Evolutionary conservation across 37 sponge, comb jelly and placozoan species (phyloP).

Genomic region (Bolinopsis microptera): DNA sequence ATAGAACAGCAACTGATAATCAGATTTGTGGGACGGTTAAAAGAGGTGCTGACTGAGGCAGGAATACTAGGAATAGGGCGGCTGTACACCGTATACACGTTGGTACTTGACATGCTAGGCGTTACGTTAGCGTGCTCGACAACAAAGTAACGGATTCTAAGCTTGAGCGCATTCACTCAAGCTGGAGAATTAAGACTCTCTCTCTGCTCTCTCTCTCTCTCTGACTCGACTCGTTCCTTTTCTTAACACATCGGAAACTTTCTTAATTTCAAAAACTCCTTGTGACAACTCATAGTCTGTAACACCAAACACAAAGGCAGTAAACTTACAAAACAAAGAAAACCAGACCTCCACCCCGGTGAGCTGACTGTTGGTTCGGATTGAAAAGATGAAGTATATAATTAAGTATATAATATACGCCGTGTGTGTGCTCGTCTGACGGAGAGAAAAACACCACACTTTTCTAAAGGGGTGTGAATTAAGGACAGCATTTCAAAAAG

Average conservation of each 20-base stretch:
- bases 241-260: neutral
- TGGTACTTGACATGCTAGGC: neutral
- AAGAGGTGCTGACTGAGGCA: neutral
- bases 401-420: too few relatives aligned
- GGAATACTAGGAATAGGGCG: neutral
- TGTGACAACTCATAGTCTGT: neutral
- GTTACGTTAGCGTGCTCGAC: neutral
- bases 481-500: neutral
- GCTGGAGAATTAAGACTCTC: neutral
- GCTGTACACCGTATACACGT: neutral
- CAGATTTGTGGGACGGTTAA: neutral
- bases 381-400: too few relatives aligned
- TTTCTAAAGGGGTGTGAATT: neutral
- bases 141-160: neutral
- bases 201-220: slow-evolving; percentile 20
- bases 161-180: too few relatives aligned
- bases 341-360: neutral
- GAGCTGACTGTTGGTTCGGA: neutral
- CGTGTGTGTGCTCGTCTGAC: too few relatives aligned
- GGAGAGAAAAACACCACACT: neutral
- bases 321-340: neutral
- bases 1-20: neutral
- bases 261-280: neutral
- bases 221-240: neutral
- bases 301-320: neutral